These are phyloP conservation scores for Oxycera nigricornis DNA, from an alignment of 2,888 invertebrate species.

Conservation along the genomic window DNA sequence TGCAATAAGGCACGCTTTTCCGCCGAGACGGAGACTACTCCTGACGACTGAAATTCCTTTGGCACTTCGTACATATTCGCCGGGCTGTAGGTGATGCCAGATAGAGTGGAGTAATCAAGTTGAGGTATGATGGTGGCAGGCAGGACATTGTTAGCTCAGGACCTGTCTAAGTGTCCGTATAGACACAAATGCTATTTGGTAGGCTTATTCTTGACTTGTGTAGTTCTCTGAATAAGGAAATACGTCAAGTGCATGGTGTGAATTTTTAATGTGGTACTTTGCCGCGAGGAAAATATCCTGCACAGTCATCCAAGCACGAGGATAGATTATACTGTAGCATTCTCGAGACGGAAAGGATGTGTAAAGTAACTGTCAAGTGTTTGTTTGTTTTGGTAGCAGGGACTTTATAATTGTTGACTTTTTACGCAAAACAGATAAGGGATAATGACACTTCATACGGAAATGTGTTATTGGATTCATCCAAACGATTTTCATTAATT, in stretches of 20 bases:
- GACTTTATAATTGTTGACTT: slow-evolving; percentile 34
- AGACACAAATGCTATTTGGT: slow-evolving; percentile 38
- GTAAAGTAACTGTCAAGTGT: slow-evolving; percentile 34
- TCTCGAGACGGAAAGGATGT: slow-evolving; percentile 16
- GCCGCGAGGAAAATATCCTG: slow-evolving; percentile 17
- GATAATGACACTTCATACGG: slow-evolving; percentile 30
- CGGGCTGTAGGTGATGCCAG: not conserved
- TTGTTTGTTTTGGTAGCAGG: slow-evolving; percentile 34
- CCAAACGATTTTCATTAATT: too few species aligned
- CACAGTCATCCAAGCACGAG: not conserved
- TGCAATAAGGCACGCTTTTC: slow-evolving; percentile 34
- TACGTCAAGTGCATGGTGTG: slow-evolving; percentile 38
- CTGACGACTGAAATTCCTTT: not conserved
- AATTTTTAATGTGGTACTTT: slow-evolving; percentile 37
- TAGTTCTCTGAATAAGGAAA: slow-evolving; percentile 25
- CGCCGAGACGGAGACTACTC: slow-evolving; percentile 2
- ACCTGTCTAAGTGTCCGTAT: slow-evolving; percentile 32
- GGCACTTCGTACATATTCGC: not conserved
- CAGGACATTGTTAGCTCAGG: not conserved
- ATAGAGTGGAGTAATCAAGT: not conserved
- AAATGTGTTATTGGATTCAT: too few species aligned
- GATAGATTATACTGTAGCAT: slow-evolving; percentile 34
- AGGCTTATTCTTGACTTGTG: slow-evolving; percentile 30
- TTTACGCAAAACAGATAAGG: not conserved
- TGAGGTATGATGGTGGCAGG: not conserved